Conservation (phyloP, 2,113 vertebrate genomes). For the Opisthocomus hoazin region DNA sequence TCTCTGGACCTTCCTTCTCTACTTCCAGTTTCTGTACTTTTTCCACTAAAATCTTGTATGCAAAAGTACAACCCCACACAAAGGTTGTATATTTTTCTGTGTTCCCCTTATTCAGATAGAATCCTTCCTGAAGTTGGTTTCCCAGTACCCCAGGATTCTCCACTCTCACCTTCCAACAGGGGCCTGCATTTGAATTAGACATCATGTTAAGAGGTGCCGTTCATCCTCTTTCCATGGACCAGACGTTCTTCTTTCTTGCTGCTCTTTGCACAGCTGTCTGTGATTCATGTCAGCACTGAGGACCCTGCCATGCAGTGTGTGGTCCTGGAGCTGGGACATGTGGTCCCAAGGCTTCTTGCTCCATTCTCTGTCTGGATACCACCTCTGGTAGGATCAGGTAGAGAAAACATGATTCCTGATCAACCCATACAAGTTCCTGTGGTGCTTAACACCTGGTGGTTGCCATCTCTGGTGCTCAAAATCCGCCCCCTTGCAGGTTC, state of each 20-base stretch:
- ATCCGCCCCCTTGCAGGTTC: neutral
- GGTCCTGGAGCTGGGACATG: neutral
- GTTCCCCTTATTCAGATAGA: neutral
- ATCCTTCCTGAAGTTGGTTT: neutral
- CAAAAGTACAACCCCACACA: neutral
- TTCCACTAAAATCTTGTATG: neutral
- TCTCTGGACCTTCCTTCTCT: neutral
- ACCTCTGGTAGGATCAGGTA: neutral
- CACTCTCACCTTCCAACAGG: neutral
- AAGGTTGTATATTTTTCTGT: neutral
- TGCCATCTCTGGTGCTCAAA: neutral
- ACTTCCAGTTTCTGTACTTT: neutral
- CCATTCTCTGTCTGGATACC: neutral
- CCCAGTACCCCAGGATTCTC: neutral
- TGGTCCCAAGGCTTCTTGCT: neutral
- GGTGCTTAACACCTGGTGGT: neutral
- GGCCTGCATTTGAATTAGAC: neutral
- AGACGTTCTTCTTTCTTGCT: neutral
- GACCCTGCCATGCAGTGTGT: neutral
- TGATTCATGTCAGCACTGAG: neutral
- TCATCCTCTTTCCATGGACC: neutral
- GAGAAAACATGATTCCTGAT: neutral
- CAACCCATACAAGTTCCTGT: neutral
- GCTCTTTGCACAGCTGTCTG: neutral
- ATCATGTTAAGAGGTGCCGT: neutral